A percentile compares a stretch with the other conserved stretches of the same genome.
Evolutionary conservation across 1,140 invertebrate species (phyloP).

Genomic region (Aphelenchoides besseyi): DNA sequence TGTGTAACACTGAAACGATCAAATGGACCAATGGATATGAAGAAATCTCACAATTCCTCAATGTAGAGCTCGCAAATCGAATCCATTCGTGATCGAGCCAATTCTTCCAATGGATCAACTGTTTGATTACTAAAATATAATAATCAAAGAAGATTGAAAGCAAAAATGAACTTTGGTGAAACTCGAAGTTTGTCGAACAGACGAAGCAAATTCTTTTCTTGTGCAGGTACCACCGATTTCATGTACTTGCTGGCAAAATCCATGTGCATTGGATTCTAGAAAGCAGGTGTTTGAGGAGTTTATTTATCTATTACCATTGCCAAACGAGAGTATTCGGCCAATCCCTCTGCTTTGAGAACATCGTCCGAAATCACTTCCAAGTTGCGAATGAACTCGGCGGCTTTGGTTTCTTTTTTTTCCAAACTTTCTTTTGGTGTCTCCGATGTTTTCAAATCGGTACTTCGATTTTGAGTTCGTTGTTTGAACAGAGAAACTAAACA

Average conservation of each 20-base stretch:
- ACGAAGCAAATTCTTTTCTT: slow-evolving; percentile 16
- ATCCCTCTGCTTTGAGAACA: not conserved
- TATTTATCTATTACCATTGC: too few relatives aligned
- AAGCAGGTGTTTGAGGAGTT: not conserved
- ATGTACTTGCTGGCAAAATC: slow-evolving; percentile 23
- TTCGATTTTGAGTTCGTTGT: slow-evolving; percentile 8
- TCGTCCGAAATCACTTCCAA: slow-evolving; percentile 22
- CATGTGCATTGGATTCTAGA: slow-evolving; percentile 17
- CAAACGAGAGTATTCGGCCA: slow-evolving; percentile 4
- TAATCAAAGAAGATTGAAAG: not conserved
- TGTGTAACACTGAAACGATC: slow-evolving; percentile 17
- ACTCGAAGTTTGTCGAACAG: slow-evolving; percentile 19
- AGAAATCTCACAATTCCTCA: slow-evolving; percentile 19
- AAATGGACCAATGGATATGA: not conserved
- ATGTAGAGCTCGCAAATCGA: slow-evolving; percentile 3
- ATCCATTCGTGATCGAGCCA: not conserved
- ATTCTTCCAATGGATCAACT: slow-evolving; percentile 8
- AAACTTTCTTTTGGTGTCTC: not conserved
- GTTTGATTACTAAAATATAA: slow-evolving; percentile 4
- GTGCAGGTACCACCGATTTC: slow-evolving; percentile 7
- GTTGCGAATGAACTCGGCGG: not conserved
- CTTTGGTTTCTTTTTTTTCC: not conserved
- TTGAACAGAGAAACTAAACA: slow-evolving; percentile 22
- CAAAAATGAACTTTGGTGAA: not conserved
- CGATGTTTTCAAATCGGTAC: not conserved